Base-by-base conservation (phyloP, 2,888 invertebrate species). In the Ypsolopha sequella region DNA sequence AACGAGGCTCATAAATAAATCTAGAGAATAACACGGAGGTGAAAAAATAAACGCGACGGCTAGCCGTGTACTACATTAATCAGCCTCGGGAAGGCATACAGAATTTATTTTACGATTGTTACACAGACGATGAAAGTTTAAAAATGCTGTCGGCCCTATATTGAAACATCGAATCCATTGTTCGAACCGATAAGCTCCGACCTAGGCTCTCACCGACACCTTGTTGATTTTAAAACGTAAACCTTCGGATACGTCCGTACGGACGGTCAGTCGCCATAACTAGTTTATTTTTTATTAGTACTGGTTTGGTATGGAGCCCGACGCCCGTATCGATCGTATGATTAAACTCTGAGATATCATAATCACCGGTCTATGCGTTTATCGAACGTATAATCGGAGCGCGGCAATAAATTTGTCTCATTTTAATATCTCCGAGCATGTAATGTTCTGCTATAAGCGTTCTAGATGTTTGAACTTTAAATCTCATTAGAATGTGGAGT, bases 81-180 rank as follows among this genome's bases (percentile, higher is more conserved):
- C 86, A 86, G 82, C 78, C 75, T 67, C 74, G 79, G 80, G 82
- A 80, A 81, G 82, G 84, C 81, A 84, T 79, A 81, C 76, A 80
- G 81, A 82, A 86, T 85, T 84, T 85, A 82, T 85, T 85, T 82
- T 76, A 85, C 84, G 84, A 84, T 84, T 84, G 84, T 85, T 80
- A 80, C 80, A 81, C 68, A 72, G 73, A 68, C 84, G 84, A 81
- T 80, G 85, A 85, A 85, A 84, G 84, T 79, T 82, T 84, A 81
- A 84, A 85, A 85, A 85, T 80, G 80, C 80, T 82, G 81, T 84
- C 77, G 79, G 73, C 65, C 75, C 68, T 80, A 80, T 82, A 82
- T 82, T 82, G 82, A 84, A 84, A 84, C 84, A 81, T 84, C 81
- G 75, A 10, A 76, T 61, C 81, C 75, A 85, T 85, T 85, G 85